Base-by-base conservation (phyloP, 2,113 vertebrate species). In the Picathartes gymnocephalus region DNA sequence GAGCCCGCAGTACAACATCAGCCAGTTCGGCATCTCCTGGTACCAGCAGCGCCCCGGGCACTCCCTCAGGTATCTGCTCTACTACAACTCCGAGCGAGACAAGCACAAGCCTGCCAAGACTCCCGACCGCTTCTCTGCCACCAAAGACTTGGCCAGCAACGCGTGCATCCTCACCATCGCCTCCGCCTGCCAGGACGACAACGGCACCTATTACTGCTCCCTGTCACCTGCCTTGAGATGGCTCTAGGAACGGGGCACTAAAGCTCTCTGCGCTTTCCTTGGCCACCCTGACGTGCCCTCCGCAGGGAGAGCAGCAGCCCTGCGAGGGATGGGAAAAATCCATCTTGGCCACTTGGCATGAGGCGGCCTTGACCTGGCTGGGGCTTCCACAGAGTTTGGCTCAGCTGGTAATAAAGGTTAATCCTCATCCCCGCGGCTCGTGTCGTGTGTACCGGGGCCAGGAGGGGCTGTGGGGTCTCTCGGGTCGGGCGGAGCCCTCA, bases 121-220 rank as follows among this genome's bases (percentile, higher is more conserved):
- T 45, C 69, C 96, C 0, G 44, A 90, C 14, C 95, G 96, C 64
- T 97, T 97, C 93, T 97, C 95, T 9, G 96, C 94, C 30, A 65
- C 45, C 79, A 96, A 96, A 23, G 92, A 97, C 80, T 64, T 92
- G 0, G 30, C 62, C 69, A 78, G 68, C 64, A 97, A 97, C 0
- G 14, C 96, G 94, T 97, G 96, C 71, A 90, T 96, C 90, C 95
- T 97, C 80, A 74, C 64, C 81, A 96, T 97, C 3, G 0, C 83
- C 0, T 44, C 77, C 0, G 37, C 42, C 66, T 3, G 40, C 64
- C 61, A 81, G 6, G 94, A 97, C 0, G 96, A 97, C 86, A 76
- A 66, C 0, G 96, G 86, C 74, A 93, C 8, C 20, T 97, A 96
- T 5, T 97, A 93, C 89, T 97, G 96, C 18, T 68, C 92, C 15